Base-by-base conservation (phyloP, 2,888 invertebrate species). In the Mythimna ferrago region DNA sequence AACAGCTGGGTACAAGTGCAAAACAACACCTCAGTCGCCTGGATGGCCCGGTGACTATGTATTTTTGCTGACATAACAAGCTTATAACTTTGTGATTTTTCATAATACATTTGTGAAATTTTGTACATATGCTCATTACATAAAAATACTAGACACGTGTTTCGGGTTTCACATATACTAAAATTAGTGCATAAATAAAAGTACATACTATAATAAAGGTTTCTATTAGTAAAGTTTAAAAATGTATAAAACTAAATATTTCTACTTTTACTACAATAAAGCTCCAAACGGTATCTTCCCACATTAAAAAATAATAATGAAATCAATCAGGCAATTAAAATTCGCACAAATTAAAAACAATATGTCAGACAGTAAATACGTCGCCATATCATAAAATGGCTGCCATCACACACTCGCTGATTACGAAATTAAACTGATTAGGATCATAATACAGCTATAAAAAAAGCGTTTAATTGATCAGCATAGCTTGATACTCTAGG, bases 341-440 rank as follows among this genome's bases (percentile, higher is more conserved):
- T 71, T 82, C 32, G 64, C 82, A 64, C 56, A n/a, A 56, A 54
- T 60, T 66, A 63, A 66, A 66, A 76, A 26, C 61, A 69, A 58
- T n/a, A 57, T 68, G 35, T 44, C 0, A 41, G 2, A 66, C 56
- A 57, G 38, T 77, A 66, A 64, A 77, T 38, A 64, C 48, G 26
- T 62, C 61, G 57, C 11, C 38, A 21, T 64, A 56, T 38, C n/a
- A 71, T 81, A 65, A 65, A 62, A 71, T 38, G 35, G 11, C 32
- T 38, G 57, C 54, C 38, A 62, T 61, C 26, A 38, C n/a, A 61
- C 63, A 71, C 53, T 32, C 56, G 53, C 41, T 53, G 21, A 62
- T 80, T 60, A 32, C 44, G 54, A 66, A 66, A 83, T 67, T 54
- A 60, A 70, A 60, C 61, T 60, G 64, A 82, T 83, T 62, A 62